Percentiles rank a stretch among this genome's conserved stretches.
phyloP scores from a whole-genome alignment of 2,797 vertebrate genomes.

The Protosalanx chinensis region DNA sequence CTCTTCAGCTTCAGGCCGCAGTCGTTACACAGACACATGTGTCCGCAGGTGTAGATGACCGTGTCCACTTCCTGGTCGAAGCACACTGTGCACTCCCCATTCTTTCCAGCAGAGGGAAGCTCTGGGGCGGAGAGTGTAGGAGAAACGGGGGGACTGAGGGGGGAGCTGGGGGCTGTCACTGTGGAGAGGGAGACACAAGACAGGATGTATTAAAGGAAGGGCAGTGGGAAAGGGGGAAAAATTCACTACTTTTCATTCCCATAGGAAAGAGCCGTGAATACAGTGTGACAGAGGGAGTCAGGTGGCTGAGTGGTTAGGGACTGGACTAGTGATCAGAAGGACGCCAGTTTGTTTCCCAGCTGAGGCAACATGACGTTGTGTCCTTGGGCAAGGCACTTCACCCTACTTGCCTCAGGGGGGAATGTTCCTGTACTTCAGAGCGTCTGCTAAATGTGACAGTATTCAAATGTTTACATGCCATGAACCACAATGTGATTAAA shows the following conservation, averaged over 20 bases:
- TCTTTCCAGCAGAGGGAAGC: conserved; percentile 76
- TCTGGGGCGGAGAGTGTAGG: conserved; percentile 79
- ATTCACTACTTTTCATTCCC: neutral
- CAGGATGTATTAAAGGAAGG: neutral
- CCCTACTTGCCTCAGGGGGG: no score
- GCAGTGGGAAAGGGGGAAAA: neutral
- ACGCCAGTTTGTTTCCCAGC: no score
- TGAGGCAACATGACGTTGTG: no score
- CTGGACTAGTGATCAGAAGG: no score
- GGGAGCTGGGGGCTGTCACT: conserved; percentile 98
- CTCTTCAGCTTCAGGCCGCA: conserved; percentile 94
- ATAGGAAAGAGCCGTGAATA: neutral
- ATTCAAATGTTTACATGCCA: neutral
- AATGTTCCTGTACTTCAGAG: no score
- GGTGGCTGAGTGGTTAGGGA: no score
- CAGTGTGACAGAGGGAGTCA: neutral
- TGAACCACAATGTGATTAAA: neutral
- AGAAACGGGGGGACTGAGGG: conserved; percentile 87
- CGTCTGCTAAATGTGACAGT: neutral
- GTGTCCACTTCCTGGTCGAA: conserved; percentile 98
- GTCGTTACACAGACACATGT: conserved; percentile 97
- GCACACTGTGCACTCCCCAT: conserved; percentile 92
- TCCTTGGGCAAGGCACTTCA: no score
- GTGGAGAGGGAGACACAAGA: conserved; percentile 9
- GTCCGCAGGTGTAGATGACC: conserved; percentile 97